These are phyloP conservation scores for Tangachromis dhanisi DNA, from an alignment of 2,113 vertebrate genomes.

Conservation along the genomic window DNA sequence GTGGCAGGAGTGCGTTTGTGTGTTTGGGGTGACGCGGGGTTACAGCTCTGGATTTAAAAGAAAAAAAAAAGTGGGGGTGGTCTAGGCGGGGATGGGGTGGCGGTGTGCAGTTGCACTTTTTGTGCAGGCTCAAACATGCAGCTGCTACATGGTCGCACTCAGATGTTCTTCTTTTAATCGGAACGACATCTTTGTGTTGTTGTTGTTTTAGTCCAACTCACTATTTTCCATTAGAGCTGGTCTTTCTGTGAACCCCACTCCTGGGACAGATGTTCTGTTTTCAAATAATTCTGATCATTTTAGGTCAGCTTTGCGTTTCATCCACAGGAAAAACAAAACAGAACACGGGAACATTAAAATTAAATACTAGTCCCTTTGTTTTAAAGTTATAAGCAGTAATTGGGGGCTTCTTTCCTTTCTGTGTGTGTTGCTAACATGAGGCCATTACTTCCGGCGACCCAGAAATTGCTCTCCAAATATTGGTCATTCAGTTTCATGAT, in stretches of 20 bases:
- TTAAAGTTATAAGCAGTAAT: neutral
- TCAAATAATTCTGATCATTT: neutral
- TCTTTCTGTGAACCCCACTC: neutral
- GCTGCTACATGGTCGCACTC: neutral
- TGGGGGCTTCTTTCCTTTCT: neutral
- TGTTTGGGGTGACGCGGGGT: neutral
- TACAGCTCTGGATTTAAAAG: slow-evolving; percentile 1
- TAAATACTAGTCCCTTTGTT: neutral
- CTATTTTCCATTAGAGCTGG: neutral
- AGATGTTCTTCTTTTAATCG: neutral
- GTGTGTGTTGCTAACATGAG: neutral
- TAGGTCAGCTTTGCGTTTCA: neutral
- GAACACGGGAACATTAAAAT: neutral
- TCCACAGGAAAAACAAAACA: neutral
- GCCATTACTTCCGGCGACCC: neutral
- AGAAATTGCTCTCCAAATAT: neutral
- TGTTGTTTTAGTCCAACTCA: neutral
- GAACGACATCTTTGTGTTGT: neutral
- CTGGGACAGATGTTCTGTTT: neutral
- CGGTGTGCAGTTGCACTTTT: neutral
- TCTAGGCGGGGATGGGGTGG: neutral
- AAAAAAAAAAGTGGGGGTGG: neutral
- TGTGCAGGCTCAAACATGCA: neutral
- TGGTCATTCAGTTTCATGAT: neutral
- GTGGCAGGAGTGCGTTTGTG: neutral